Evolutionary conservation across 2,797 vertebrate species (phyloP).

Genomic region (Tauraco hartlaubi): DNA sequence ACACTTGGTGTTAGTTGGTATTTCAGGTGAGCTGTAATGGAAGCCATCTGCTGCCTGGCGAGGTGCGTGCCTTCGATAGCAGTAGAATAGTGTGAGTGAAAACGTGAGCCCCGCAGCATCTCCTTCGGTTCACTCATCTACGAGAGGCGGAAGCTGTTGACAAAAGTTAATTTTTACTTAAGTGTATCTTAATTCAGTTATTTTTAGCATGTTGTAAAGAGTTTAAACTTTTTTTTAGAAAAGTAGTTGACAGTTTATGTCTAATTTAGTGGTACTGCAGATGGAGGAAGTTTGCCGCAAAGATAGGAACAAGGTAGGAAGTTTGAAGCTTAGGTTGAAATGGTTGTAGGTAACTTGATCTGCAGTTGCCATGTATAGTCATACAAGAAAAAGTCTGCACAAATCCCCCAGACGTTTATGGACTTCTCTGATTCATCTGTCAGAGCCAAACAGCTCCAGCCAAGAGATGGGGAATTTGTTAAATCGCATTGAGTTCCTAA

Average conservation of each 20-base stretch:
- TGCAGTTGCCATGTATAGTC: slow-evolving; percentile 79
- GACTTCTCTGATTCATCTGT: slow-evolving; percentile 75
- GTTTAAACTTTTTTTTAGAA: neutral
- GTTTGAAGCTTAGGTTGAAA: slow-evolving; percentile 18
- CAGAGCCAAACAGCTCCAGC: slow-evolving; percentile 62
- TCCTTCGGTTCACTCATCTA: neutral
- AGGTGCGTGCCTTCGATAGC: neutral
- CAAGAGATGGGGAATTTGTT: slow-evolving; percentile 75
- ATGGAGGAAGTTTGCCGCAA: neutral
- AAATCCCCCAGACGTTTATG: slow-evolving; percentile 75
- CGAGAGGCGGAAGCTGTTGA: neutral
- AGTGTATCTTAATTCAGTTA: neutral
- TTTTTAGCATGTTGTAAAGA: neutral
- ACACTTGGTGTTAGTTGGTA: neutral
- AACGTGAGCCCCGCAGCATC: neutral
- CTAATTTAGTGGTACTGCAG: neutral
- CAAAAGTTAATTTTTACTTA: neutral
- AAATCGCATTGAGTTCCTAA: slow-evolving; percentile 61
- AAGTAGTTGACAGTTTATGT: neutral
- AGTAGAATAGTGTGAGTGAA: neutral
- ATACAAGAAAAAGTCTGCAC: slow-evolving; percentile 60
- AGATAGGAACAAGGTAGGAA: slow-evolving; percentile 40
- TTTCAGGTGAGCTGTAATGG: neutral
- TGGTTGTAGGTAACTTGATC: slow-evolving; percentile 62
- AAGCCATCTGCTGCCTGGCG: neutral